phyloP scores from a whole-genome alignment of 2,113 vertebrate species.

The Elgaria multicarinata region DNA sequence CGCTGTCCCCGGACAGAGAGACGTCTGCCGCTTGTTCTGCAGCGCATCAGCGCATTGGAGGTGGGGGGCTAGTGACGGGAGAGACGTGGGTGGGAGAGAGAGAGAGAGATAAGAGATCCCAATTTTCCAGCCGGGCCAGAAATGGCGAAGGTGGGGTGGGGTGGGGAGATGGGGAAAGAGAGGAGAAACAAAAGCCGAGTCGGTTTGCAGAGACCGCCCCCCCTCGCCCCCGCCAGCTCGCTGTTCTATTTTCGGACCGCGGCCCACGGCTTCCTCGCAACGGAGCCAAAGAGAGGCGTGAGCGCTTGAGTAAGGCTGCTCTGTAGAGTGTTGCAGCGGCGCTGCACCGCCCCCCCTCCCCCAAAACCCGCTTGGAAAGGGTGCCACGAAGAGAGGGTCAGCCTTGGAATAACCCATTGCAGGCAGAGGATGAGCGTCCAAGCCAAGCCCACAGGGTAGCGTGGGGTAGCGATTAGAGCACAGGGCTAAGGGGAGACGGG shows the following conservation, averaged over 20 bases:
- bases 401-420: too few species aligned
- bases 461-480: too few species aligned
- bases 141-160: too few species aligned
- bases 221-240: background rate
- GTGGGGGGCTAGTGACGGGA: background rate
- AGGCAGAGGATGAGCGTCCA: too few species aligned
- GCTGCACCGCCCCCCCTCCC: too few species aligned
- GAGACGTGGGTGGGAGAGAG: too few species aligned
- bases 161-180: background rate
- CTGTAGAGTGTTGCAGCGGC: too few species aligned
- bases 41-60: too few species aligned
- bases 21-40: background rate
- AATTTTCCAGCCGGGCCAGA: background rate
- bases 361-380: too few species aligned
- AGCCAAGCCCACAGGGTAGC: too few species aligned
- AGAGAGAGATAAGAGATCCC: background rate
- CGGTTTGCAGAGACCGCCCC: background rate
- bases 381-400: too few species aligned
- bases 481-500: too few species aligned
- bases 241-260: background rate
- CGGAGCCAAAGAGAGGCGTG: background rate
- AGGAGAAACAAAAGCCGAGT: background rate
- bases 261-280: background rate
- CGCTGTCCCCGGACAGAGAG: background rate
- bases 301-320: background rate